phyloP scores from a whole-genome alignment of 2,797 vertebrate species.

The Eulemur coronatus region DNA sequence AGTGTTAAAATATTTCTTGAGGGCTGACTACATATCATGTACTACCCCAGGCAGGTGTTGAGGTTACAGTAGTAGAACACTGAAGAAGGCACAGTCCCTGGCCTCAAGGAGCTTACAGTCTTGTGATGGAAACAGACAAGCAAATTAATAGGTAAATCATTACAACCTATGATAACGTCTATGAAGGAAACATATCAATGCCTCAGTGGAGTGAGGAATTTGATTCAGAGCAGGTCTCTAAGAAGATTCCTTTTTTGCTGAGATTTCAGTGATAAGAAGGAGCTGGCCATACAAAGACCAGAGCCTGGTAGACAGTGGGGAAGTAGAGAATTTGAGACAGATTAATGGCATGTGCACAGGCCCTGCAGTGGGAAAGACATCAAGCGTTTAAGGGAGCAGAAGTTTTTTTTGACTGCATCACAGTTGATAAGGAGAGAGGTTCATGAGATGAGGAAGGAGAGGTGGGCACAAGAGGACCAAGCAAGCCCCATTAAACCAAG shows the following conservation, averaged over 20 bases:
- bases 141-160: neutral
- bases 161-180: neutral
- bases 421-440: neutral
- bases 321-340: constrained; percentile 23
- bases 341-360: neutral
- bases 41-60: neutral
- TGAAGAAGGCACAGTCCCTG: neutral
- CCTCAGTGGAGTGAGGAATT: neutral
- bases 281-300: neutral
- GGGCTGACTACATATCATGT: neutral
- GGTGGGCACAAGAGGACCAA: neutral
- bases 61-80: neutral
- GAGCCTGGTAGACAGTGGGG: neutral
- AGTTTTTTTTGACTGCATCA: neutral
- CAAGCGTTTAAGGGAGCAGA: neutral
- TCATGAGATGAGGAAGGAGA: neutral
- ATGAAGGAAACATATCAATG: neutral
- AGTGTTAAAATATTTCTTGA: neutral
- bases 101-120: neutral
- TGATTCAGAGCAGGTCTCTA: neutral
- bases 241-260: neutral
- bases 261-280: neutral
- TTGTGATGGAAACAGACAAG: neutral
- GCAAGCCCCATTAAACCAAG: neutral
- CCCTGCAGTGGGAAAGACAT: neutral